Percentiles rank a stretch among this genome's conserved stretches.
Evolutionary conservation across 2,113 vertebrate species (phyloP).

Genomic region (Oriolus oriolus): DNA sequence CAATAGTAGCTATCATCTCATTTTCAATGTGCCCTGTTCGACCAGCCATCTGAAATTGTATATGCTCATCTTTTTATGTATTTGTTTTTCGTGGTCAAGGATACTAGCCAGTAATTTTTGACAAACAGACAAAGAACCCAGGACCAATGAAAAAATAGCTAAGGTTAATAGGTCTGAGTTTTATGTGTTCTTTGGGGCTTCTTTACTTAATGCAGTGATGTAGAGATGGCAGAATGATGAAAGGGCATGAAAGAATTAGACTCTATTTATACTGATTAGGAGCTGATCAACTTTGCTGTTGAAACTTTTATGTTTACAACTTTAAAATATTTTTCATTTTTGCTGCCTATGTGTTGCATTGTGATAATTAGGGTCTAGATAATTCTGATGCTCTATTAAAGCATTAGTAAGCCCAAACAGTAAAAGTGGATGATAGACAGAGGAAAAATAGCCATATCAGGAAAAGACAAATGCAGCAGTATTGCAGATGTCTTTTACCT

Average conservation of each 20-base stretch:
- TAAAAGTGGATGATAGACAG: background rate
- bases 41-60: background rate
- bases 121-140: background rate
- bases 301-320: background rate
- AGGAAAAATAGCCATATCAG: background rate
- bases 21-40: background rate
- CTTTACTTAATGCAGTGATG: background rate
- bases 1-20: background rate
- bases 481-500: constrained; percentile 55
- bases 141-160: background rate
- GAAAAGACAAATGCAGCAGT: constrained; percentile 47
- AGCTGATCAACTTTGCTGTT: background rate
- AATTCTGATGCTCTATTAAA: background rate
- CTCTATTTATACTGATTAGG: background rate
- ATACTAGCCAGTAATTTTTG: background rate
- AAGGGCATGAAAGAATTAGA: background rate
- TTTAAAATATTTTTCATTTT: background rate
- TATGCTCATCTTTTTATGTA: background rate
- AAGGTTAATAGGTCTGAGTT: background rate
- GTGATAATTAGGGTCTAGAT: background rate
- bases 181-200: background rate
- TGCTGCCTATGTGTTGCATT: background rate
- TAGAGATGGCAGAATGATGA: background rate
- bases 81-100: background rate
- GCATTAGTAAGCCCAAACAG: background rate